Evolutionary conservation across 2,888 invertebrate species (phyloP).

Genomic region (Ophion ellenae): DNA sequence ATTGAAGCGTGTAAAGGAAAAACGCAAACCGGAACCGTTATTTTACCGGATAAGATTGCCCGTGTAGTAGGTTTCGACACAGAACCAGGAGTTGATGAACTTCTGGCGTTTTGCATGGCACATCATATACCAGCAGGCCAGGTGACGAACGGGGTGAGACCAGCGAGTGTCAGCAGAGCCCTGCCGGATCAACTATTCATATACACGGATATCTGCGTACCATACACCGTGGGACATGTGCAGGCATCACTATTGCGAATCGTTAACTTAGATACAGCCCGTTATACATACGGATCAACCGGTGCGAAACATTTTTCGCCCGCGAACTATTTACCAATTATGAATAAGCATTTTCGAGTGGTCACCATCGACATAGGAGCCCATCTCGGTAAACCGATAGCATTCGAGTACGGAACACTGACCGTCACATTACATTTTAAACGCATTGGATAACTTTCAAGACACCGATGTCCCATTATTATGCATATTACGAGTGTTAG

Average conservation of each 20-base stretch:
- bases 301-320: constrained; percentile 36
- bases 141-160: background rate
- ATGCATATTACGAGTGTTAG: constrained; percentile 22
- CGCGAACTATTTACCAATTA: constrained; percentile 47
- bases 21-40: too few species aligned
- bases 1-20: too few species aligned
- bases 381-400: background rate
- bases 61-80: too few species aligned
- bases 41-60: too few species aligned
- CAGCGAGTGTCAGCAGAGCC: background rate
- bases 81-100: too few species aligned
- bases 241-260: constrained; percentile 38
- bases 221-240: constrained; percentile 45
- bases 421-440: constrained; percentile 36
- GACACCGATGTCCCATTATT: too few species aligned
- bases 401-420: constrained; percentile 33
- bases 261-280: constrained; percentile 33
- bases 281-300: too few species aligned
- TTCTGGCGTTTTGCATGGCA: too few species aligned
- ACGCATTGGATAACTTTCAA: background rate
- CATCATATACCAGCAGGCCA: too few species aligned
- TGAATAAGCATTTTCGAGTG: constrained; percentile 37
- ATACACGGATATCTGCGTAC: constrained; percentile 41
- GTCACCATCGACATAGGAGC: constrained; percentile 32
- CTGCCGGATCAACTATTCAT: constrained; percentile 40